A percentile compares a stretch with the other conserved stretches of the same genome.
These are phyloP conservation scores for Fistularia tabacaria DNA, from an alignment of 2,797 vertebrate species.

Conservation along the genomic window DNA sequence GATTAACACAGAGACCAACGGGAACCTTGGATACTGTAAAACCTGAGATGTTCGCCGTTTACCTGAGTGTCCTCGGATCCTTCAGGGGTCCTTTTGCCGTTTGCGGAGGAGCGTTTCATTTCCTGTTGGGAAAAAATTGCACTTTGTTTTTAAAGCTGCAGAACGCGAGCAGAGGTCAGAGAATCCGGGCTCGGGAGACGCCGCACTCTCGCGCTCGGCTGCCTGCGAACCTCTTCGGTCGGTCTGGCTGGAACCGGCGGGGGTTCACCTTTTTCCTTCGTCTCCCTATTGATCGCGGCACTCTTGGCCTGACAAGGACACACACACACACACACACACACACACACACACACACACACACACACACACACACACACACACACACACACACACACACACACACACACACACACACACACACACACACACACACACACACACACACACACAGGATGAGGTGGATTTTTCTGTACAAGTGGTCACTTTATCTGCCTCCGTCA, in stretches of 20 bases:
- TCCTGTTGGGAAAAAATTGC: slow-evolving; percentile 32
- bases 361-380: too few relatives aligned
- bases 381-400: too few relatives aligned
- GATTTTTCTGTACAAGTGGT: neutral
- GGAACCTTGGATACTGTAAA: neutral
- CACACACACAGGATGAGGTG: slow-evolving; percentile 11
- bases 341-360: too few relatives aligned
- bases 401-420: too few relatives aligned
- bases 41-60: neutral
- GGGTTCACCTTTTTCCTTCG: slow-evolving; percentile 40
- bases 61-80: slow-evolving; percentile 42
- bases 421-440: too few relatives aligned
- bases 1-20: neutral
- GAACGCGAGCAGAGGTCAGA: too few relatives aligned
- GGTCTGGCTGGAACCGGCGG: slow-evolving; percentile 35
- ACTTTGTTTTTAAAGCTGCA: too few relatives aligned
- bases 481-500: slow-evolving; percentile 18
- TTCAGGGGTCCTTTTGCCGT: slow-evolving; percentile 17
- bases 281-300: slow-evolving; percentile 45
- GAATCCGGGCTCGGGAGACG: too few relatives aligned
- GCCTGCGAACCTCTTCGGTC: slow-evolving; percentile 39
- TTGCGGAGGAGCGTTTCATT: slow-evolving; percentile 17
- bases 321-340: slow-evolving; percentile 19
- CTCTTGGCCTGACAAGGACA: slow-evolving; percentile 55
- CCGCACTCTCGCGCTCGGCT: neutral